Conservation (phyloP, 2,888 invertebrate species). For the Monopis laevigella region DNA sequence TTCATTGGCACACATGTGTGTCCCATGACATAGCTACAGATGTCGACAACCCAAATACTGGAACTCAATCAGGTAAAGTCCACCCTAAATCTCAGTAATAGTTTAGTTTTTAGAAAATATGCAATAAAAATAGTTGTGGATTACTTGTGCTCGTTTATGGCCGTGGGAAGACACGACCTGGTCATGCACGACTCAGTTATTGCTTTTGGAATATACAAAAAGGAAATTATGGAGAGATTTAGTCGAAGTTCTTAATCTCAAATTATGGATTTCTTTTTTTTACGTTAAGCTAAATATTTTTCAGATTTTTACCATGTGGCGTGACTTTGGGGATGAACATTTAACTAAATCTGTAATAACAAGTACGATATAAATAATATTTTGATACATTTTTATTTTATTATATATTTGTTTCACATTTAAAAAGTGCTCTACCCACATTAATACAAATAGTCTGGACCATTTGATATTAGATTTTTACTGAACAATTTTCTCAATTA, state of each 20-base stretch:
- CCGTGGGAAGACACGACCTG: constrained; percentile 14
- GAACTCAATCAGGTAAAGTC: not conserved
- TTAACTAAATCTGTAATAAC: too few relatives aligned
- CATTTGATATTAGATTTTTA: too few relatives aligned
- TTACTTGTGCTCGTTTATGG: constrained; percentile 12
- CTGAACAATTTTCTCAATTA: too few relatives aligned
- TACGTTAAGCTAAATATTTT: not conserved
- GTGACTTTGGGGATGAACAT: too few relatives aligned
- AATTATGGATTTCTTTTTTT: constrained; percentile 5
- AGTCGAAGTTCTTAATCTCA: constrained; percentile 6
- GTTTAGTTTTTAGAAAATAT: constrained; percentile 3
- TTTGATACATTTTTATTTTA: too few relatives aligned
- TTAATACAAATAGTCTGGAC: too few relatives aligned
- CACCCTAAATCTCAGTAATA: not conserved
- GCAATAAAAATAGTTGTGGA: constrained; percentile 14
- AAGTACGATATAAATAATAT: too few relatives aligned
- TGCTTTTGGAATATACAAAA: constrained; percentile 12
- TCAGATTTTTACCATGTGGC: not conserved
- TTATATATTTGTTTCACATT: too few relatives aligned
- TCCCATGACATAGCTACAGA: too few relatives aligned
- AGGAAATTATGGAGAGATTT: constrained; percentile 10
- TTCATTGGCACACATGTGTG: too few relatives aligned
- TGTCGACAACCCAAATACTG: too few relatives aligned
- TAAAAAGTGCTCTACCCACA: too few relatives aligned
- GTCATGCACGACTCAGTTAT: constrained; percentile 12